Evolutionary conservation across 2,888 invertebrate genomes (phyloP), one percentile per base, ranked within the genome.

Genomic region (Andrena bucephala): DNA sequence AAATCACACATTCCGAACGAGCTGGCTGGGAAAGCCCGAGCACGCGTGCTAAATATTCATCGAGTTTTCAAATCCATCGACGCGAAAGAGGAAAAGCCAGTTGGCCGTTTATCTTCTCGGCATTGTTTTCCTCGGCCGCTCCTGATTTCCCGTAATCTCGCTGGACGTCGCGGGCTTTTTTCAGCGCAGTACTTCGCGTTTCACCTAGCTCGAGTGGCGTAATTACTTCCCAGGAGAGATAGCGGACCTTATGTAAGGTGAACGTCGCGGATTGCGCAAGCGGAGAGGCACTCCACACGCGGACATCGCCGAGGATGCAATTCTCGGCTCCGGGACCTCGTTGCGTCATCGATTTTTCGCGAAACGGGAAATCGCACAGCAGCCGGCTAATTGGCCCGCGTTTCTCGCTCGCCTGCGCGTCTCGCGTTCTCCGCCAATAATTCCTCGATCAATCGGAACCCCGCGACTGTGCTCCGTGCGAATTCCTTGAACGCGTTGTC

Each of bases 171-270:
- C 13, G 1, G 1, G 1, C 20, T 2, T 36, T 10, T 69, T 31
- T n/a, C 20, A 57, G 20, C 13, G 27, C 29, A 20, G 66, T 20
- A 48, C 29, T 70, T 60, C 57, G 7, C 1, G 8, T 3, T 7
- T 0, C 27, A 8, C 27, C 10, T 31, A 24, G 27, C n/a, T 24
- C 29, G 13, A 0, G 31, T 10, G 33, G 60, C 33, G 13, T 5
- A 16, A 66, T 79, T 78, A 59, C 13, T 5, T 5, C 0, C 6
- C 2, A 7, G 10, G 16, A 27, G 24, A 16, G 80, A 78, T 62
- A 71, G 48, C 10, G 31, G 10, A 24, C 48, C 54, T 80, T 80
- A 77, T 33, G 31, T 78, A 78, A 78, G 48, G 62, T 31, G 69
- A 36, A 70, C n/a, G 29, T 31, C 10, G 70, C 10, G 4, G 63